Conservation (phyloP, 2,113 vertebrate genomes). For the Baryphthengus martii region DNA sequence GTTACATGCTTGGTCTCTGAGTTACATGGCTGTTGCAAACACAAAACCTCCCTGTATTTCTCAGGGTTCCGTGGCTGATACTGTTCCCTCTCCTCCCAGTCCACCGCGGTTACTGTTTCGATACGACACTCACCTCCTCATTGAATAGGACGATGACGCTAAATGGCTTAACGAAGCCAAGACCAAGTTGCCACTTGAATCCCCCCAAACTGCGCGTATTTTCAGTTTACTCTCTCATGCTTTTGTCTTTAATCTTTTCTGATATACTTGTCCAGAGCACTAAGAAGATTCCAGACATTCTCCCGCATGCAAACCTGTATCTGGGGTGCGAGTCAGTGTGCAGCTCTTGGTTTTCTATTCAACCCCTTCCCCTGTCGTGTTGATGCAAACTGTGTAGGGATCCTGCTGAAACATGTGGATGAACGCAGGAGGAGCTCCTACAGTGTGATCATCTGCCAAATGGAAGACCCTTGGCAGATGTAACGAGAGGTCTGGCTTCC, state of each 20-base stretch:
- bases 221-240: fast-evolving
- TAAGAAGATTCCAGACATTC: background rate
- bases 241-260: background rate
- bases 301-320: background rate
- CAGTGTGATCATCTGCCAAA: too few species aligned
- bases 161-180: background rate
- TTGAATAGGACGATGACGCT: fast-evolving
- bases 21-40: fast-evolving
- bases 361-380: background rate
- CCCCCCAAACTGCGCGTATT: background rate
- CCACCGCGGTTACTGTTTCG: fast-evolving
- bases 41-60: fast-evolving
- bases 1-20: background rate
- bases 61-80: fast-evolving
- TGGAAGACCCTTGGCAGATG: background rate
- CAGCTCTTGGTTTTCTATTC: background rate
- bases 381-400: background rate
- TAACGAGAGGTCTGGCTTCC: background rate
- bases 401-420: background rate
- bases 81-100: background rate
- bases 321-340: background rate
- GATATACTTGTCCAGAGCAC: fast-evolving
- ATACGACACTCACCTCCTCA: fast-evolving
- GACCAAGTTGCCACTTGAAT: background rate
- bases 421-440: background rate